Evolutionary conservation across 2,113 vertebrate species (phyloP).

Genomic region (Formicarius rufipectus): DNA sequence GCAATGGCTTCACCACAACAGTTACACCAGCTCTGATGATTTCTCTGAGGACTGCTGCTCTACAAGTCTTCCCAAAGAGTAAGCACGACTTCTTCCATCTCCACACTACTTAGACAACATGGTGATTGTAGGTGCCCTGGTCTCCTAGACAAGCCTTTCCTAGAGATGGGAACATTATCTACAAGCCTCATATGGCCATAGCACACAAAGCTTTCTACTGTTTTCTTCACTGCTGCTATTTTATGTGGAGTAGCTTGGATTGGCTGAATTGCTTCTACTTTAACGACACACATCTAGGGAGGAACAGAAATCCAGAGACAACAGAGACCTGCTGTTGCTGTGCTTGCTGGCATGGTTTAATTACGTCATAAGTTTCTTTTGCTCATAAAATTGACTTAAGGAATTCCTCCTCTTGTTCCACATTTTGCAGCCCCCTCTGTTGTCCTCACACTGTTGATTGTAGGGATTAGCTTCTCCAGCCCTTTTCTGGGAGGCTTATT

Average conservation of each 20-base stretch:
- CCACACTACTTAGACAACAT: neutral
- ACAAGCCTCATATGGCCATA: accelerated
- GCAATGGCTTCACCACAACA: neutral
- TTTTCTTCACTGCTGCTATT: neutral
- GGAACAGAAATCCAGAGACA: neutral
- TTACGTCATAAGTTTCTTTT: neutral
- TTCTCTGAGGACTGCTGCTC: neutral
- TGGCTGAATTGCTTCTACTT: neutral
- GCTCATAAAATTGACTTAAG: neutral
- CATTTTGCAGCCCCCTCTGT: neutral
- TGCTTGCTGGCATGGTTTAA: neutral
- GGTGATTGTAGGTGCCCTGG: neutral
- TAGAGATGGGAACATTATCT: neutral
- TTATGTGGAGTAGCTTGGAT: neutral
- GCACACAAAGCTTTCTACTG: neutral
- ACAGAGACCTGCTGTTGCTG: neutral
- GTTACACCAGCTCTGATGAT: neutral
- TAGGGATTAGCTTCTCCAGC: neutral
- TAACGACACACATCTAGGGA: neutral
- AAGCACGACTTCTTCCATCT: neutral
- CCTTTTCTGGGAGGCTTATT: neutral
- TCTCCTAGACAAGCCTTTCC: neutral
- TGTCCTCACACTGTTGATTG: neutral
- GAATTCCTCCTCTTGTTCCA: neutral
- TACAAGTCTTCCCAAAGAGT: neutral